Evolutionary conservation across 2,113 vertebrate genomes (phyloP).

Genomic region (Hylia prasina): DNA sequence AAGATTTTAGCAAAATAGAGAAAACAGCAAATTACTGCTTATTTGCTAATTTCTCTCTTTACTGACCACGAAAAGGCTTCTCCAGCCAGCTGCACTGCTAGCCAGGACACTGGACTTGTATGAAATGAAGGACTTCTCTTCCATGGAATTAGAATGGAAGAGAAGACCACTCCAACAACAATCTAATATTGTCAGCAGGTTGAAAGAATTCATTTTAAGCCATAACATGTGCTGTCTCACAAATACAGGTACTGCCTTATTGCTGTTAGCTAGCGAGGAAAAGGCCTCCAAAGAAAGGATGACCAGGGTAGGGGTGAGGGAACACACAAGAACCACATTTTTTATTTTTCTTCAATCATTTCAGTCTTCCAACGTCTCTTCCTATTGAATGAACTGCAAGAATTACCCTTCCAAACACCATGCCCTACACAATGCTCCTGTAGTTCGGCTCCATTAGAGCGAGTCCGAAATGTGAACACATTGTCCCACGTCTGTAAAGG

Average conservation of each 20-base stretch:
- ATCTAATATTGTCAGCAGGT: neutral
- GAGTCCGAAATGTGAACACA: neutral
- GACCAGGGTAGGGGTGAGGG: too few relatives aligned
- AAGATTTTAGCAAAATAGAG: neutral
- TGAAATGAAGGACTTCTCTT: neutral
- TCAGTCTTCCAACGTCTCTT: neutral
- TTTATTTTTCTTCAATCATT: neutral
- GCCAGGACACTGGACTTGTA: neutral
- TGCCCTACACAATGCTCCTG: neutral
- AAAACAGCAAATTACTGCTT: neutral
- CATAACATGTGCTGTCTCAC: neutral
- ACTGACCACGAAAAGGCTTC: neutral
- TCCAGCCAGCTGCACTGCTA: neutral
- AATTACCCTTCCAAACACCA: neutral
- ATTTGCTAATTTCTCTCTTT: neutral
- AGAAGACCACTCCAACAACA: neutral
- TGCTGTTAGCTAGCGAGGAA: neutral
- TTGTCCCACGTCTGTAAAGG: neutral
- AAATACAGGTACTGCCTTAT: neutral
- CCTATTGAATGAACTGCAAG: neutral
- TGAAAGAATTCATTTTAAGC: neutral
- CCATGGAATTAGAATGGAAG: neutral
- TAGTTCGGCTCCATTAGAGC: neutral
- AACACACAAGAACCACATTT: neutral
- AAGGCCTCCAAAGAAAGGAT: neutral